Conservation (phyloP, 2,113 vertebrate genomes). For the Petaurus breviceps region DNA sequence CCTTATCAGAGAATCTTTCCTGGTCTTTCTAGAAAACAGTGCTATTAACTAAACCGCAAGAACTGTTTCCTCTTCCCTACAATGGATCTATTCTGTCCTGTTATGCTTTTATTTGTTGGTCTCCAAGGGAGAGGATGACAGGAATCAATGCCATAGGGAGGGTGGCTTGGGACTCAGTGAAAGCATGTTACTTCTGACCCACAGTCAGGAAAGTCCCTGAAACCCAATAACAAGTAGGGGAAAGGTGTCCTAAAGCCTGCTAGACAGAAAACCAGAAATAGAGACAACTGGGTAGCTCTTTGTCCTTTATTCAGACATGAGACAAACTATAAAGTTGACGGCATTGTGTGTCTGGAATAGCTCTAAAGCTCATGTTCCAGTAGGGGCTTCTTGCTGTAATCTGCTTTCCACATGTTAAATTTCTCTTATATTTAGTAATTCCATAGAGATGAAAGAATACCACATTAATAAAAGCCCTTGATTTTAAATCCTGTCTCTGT, state of each 20-base stretch:
- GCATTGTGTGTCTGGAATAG: neutral
- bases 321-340: neutral
- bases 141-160: neutral
- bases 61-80: neutral
- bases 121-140: neutral
- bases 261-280: neutral
- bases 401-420: neutral
- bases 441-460: neutral
- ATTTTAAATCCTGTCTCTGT: neutral
- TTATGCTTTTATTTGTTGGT: neutral
- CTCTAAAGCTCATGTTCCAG: neutral
- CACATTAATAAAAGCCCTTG: neutral
- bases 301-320: neutral
- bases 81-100: neutral
- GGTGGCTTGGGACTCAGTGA: neutral
- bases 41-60: neutral
- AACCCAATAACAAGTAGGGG: neutral
- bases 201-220: neutral
- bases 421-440: neutral
- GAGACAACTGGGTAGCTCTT: neutral
- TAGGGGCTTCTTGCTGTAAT: neutral
- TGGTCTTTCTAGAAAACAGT: neutral
- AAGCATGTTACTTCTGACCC: neutral
- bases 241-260: neutral
- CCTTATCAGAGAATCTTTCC: neutral